Evolutionary conservation across 2,113 vertebrate species (phyloP).

Genomic region (Varanus salvator): DNA sequence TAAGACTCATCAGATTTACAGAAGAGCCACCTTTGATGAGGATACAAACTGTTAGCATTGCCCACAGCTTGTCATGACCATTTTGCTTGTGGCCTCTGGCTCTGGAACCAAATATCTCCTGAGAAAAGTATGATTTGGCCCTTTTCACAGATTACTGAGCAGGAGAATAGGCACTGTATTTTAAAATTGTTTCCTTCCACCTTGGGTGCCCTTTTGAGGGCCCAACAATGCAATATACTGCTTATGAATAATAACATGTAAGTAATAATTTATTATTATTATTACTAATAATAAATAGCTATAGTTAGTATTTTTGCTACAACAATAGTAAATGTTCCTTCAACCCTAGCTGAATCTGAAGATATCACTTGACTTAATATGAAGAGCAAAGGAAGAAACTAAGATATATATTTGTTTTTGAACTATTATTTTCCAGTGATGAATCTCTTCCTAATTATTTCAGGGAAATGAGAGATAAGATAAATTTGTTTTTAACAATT

Average conservation of each 20-base stretch:
- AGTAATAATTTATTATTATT: neutral
- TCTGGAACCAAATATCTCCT: neutral
- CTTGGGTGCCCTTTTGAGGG: too few species aligned
- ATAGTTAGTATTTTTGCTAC: neutral
- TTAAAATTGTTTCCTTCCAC: neutral
- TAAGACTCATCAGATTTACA: too few species aligned
- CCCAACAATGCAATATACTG: neutral
- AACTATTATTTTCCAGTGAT: neutral
- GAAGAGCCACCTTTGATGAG: too few species aligned
- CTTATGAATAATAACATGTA: neutral
- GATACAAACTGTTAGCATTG: too few species aligned
- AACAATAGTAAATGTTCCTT: neutral
- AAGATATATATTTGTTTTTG: neutral
- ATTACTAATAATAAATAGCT: neutral
- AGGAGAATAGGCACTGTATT: neutral
- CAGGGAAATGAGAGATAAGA: neutral
- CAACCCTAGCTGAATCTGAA: neutral
- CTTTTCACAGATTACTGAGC: neutral
- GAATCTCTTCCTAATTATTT: neutral
- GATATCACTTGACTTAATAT: neutral
- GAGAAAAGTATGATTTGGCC: neutral
- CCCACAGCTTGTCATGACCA: neutral
- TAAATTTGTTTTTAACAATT: neutral
- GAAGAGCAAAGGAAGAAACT: neutral
- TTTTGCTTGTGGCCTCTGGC: neutral